Evolutionary conservation across 2,888 invertebrate genomes (phyloP), one percentile per base, ranked within the genome.

Genomic region (Thumatha senex): DNA sequence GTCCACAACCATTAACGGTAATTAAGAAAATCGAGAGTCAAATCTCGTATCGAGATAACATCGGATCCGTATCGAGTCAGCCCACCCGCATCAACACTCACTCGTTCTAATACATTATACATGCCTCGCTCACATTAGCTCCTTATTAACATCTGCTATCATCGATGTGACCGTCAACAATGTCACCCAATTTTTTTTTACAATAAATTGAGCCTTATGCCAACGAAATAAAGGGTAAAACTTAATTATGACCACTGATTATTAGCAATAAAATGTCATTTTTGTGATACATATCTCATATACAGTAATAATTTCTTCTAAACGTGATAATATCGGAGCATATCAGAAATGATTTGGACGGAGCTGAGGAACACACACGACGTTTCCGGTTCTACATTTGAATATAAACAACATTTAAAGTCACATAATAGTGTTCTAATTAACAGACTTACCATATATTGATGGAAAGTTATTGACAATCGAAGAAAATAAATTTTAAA

Each of bases 11-110:
- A 89, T 89, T 87, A 89, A 87, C 84, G 78, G 89, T 87, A 89
- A 89, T 89, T 89, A 89, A 89, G 79, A 77, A 80, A 84, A 89
- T 89, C 86, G 78, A 80, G 75, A 78, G 73, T 75, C 80, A 78
- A 83, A 88, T 88, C 85, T 74, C 72, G 77, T 80, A 84, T 84
- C 78, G 80, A 85, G 89, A 89, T 89, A 79, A 77, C 72, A 85
- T 84, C 83, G 77, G 78, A 76, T 79, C 74, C 71, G 81, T 83
- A 85, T 84, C 88, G 82, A 71, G 65, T 53, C 57, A 59, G 86
- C 78, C 89, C 89, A 88, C 87, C 87, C 87, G 85, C 80, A 76
- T 76, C 73, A 74, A 70, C 62, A 67, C 67, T 65, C 61, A 65
- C 69, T 63, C 54, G 45, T 57, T 61, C 84, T 84, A 84, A 87